Conservation (phyloP, 2,888 invertebrate genomes). For the Harpalus rubripes region DNA sequence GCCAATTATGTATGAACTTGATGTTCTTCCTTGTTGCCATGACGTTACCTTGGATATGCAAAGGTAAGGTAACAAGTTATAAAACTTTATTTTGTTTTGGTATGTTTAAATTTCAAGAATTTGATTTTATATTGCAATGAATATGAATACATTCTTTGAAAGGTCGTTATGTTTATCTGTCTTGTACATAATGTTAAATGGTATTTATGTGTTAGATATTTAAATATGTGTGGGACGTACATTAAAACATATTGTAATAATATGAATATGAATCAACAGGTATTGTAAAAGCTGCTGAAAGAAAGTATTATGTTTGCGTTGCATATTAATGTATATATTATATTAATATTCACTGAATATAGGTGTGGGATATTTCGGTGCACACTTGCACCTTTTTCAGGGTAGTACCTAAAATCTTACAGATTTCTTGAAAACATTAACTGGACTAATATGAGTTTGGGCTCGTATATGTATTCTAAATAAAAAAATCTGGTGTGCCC, state of each 20-base stretch:
- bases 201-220: neutral
- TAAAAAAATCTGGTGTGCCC: no score
- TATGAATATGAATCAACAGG: constrained; percentile 3
- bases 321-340: neutral
- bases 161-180: constrained; percentile 3
- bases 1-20: constrained; percentile 5
- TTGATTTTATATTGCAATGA: neutral
- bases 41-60: neutral
- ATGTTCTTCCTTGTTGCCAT: constrained; percentile 23
- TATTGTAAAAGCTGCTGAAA: neutral
- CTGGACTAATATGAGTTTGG: no score
- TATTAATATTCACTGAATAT: no score
- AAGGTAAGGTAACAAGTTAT: constrained; percentile 9
- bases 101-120: neutral
- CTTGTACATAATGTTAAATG: neutral
- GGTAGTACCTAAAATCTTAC: no score
- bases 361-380: no score
- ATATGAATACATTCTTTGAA: neutral
- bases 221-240: neutral
- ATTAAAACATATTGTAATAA: neutral
- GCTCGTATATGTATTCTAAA: no score
- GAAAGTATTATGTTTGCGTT: neutral
- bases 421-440: no score
- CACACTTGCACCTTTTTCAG: no score
- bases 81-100: neutral